phyloP scores from a whole-genome alignment of 2,797 vertebrate species.

The Tragelaphus oryx region DNA sequence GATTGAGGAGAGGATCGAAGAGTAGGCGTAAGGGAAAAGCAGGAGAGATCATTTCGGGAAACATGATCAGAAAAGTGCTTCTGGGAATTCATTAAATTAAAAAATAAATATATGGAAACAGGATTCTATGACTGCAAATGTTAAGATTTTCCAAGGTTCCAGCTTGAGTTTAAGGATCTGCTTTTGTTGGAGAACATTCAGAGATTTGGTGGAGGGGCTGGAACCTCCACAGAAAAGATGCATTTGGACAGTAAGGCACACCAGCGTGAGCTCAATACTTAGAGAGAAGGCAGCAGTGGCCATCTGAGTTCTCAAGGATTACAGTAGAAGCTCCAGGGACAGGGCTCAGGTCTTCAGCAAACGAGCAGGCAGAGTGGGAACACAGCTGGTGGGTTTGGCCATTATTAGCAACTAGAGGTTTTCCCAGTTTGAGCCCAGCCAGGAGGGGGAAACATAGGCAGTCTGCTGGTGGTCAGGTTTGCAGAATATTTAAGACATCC shows the following conservation, averaged over 20 bases:
- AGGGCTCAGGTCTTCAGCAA: not conserved
- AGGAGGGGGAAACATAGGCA: not conserved
- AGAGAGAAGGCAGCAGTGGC: not conserved
- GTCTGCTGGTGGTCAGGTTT: not conserved
- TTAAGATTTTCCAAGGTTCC: not conserved
- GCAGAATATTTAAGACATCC: not conserved
- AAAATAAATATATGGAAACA: not conserved
- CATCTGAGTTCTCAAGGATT: not conserved
- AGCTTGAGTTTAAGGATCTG: not conserved
- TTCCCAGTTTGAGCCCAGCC: not conserved
- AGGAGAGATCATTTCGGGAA: not conserved
- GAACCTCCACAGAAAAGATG: not conserved
- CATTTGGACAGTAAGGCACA: rapidly evolving
- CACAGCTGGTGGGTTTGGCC: not conserved
- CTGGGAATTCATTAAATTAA: not conserved
- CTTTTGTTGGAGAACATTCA: not conserved
- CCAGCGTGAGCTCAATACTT: not conserved
- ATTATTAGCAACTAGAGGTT: not conserved
- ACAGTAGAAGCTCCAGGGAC: not conserved
- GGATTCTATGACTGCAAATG: not conserved
- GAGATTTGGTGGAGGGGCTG: not conserved
- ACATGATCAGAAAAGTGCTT: not conserved
- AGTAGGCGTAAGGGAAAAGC: not conserved
- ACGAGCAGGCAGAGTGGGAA: rapidly evolving
- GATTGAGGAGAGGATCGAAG: not conserved